Evolutionary conservation across 2,113 vertebrate species (phyloP).

Genomic region (Salvelinus namaycush): DNA sequence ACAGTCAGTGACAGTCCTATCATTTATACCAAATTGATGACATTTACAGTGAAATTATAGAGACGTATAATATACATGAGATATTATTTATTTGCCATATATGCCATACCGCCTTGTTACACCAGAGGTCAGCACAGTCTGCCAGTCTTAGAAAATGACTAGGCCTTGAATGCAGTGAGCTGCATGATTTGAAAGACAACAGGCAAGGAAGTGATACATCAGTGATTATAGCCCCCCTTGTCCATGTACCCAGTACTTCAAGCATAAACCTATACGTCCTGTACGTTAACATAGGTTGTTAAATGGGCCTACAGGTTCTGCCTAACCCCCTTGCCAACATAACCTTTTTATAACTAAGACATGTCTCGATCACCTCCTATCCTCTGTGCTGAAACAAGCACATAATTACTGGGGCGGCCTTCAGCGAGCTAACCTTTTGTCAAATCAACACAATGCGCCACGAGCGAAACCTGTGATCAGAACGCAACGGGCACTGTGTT

Average conservation of each 20-base stretch:
- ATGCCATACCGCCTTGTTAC: slow-evolving; percentile 11
- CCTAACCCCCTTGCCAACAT: background rate
- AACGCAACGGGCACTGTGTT: slow-evolving; percentile 27
- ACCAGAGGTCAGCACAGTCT: slow-evolving; percentile 39
- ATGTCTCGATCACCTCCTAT: background rate
- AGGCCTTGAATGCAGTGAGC: background rate
- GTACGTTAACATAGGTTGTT: background rate
- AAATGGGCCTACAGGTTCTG: background rate
- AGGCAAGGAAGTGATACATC: too few relatives aligned
- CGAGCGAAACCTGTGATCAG: slow-evolving; percentile 40
- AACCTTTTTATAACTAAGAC: slow-evolving; percentile 4
- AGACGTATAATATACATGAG: too few relatives aligned
- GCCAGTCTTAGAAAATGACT: background rate
- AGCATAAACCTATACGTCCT: background rate
- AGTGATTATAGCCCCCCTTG: too few relatives aligned
- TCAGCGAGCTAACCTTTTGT: slow-evolving; percentile 43
- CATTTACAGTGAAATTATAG: too few relatives aligned
- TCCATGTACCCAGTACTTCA: background rate
- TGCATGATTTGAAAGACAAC: background rate
- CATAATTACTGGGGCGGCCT: slow-evolving; percentile 41
- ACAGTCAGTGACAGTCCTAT: too few relatives aligned
- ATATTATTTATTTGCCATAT: background rate
- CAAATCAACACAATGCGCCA: slow-evolving; percentile 38
- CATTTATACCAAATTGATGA: too few relatives aligned
- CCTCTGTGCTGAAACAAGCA: slow-evolving; percentile 9